These are phyloP conservation scores for Acanthiza pusilla DNA, from an alignment of 2,797 vertebrate genomes.

Conservation along the genomic window DNA sequence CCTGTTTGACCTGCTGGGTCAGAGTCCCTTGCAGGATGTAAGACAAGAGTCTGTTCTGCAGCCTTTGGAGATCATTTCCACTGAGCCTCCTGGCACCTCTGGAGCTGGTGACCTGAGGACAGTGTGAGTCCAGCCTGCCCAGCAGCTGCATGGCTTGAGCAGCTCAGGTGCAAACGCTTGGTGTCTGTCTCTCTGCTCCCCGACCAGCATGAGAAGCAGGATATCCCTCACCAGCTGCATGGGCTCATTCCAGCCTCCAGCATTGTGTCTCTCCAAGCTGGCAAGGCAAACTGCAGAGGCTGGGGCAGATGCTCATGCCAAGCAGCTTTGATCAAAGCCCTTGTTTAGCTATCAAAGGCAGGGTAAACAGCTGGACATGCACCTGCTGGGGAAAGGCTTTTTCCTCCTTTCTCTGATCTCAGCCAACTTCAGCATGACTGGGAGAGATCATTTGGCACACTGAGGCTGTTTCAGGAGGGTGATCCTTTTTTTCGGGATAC, in stretches of 20 bases:
- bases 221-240: neutral
- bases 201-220: neutral
- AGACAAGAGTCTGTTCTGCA: neutral
- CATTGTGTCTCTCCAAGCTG: neutral
- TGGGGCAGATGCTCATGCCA: neutral
- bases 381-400: neutral
- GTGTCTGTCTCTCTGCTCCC: neutral
- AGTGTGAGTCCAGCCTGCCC: neutral
- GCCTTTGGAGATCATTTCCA: rapidly evolving
- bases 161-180: neutral
- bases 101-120: neutral
- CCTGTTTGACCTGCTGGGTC: rapidly evolving
- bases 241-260: neutral
- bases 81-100: neutral
- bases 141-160: rapidly evolving
- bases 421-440: neutral
- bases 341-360: neutral
- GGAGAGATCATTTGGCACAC: neutral
- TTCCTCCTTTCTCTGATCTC: neutral
- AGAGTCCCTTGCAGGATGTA: neutral
- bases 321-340: neutral
- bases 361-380: neutral
- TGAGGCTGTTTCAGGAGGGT: neutral
- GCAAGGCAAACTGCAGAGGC: neutral
- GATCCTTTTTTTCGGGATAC: neutral